Percentiles rank a stretch among this genome's conserved stretches.
phyloP scores from a whole-genome alignment of 2,888 invertebrate genomes.

The Lymantria monacha region DNA sequence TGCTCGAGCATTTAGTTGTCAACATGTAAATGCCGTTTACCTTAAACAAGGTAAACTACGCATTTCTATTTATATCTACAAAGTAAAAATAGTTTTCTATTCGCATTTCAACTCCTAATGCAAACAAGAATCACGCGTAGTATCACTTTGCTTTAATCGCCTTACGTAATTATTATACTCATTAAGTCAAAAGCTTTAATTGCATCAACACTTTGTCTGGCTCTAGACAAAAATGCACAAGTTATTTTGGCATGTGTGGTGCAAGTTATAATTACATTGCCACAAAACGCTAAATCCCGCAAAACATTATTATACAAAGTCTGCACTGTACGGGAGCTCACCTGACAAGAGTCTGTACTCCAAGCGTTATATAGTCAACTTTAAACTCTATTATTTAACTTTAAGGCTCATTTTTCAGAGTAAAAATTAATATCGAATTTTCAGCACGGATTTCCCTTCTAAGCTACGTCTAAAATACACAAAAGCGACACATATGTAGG shows the following conservation, averaged over 20 bases:
- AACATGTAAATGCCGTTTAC: background rate
- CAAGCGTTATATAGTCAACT: conserved; percentile 25
- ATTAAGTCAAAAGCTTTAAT: conserved; percentile 12
- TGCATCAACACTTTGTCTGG: conserved; percentile 11
- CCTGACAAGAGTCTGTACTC: conserved; percentile 43
- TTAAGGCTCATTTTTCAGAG: conserved; percentile 39
- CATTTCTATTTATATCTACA: background rate
- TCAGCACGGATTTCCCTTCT: conserved; percentile 62
- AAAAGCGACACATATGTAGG: conserved; percentile 51
- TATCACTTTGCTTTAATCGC: conserved; percentile 6
- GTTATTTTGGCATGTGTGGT: conserved; percentile 31
- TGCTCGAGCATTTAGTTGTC: background rate
- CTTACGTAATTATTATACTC: conserved; percentile 7
- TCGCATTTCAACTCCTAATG: background rate
- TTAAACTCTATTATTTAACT: conserved; percentile 27
- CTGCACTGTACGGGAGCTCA: conserved; percentile 54
- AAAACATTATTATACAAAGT: conserved; percentile 63
- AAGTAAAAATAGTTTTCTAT: background rate
- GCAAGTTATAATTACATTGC: conserved; percentile 57
- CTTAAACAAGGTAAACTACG: background rate
- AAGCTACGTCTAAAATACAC: conserved; percentile 63
- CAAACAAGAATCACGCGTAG: conserved; percentile 2
- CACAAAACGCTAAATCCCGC: conserved; percentile 47
- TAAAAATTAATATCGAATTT: conserved; percentile 37
- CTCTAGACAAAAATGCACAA: conserved; percentile 23